These are phyloP conservation scores for Tenthredo distinguenda DNA, from an alignment of 2,888 invertebrate genomes.

Conservation along the genomic window DNA sequence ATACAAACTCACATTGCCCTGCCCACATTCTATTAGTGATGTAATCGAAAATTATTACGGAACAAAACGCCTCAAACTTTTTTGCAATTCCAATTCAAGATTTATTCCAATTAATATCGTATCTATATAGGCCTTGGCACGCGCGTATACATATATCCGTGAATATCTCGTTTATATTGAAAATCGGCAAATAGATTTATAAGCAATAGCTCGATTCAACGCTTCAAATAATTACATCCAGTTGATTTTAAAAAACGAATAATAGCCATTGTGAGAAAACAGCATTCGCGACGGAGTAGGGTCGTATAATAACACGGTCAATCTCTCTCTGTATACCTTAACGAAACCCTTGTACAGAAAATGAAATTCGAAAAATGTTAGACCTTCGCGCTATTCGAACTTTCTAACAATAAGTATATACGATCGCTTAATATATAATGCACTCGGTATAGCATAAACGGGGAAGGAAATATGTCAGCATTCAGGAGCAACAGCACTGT, in stretches of 20 bases:
- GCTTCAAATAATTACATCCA: neutral
- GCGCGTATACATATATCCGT: no score
- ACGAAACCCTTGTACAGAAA: constrained; percentile 15
- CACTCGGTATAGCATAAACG: neutral
- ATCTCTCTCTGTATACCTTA: neutral
- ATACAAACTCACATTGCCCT: neutral
- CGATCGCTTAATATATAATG: constrained; percentile 33
- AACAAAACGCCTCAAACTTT: neutral
- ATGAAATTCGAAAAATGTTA: constrained; percentile 37
- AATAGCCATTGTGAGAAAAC: neutral
- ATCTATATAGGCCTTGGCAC: no score
- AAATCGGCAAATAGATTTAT: neutral
- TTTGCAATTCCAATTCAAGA: neutral
- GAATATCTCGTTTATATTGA: neutral
- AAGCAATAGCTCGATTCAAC: neutral
- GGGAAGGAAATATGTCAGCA: neutral
- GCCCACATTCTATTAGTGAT: neutral
- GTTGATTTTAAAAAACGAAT: neutral
- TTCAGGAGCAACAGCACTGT: neutral
- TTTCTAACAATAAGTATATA: constrained; percentile 19
- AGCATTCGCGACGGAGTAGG: neutral
- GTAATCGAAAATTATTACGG: neutral
- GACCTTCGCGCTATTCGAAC: constrained; percentile 3
- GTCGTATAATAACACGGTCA: neutral
- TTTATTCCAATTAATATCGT: constrained; percentile 11